A percentile compares a stretch with the other conserved stretches of the same genome.
These are phyloP conservation scores for Gadus chalcogrammus DNA, from an alignment of 2,113 vertebrate species.

Conservation along the genomic window DNA sequence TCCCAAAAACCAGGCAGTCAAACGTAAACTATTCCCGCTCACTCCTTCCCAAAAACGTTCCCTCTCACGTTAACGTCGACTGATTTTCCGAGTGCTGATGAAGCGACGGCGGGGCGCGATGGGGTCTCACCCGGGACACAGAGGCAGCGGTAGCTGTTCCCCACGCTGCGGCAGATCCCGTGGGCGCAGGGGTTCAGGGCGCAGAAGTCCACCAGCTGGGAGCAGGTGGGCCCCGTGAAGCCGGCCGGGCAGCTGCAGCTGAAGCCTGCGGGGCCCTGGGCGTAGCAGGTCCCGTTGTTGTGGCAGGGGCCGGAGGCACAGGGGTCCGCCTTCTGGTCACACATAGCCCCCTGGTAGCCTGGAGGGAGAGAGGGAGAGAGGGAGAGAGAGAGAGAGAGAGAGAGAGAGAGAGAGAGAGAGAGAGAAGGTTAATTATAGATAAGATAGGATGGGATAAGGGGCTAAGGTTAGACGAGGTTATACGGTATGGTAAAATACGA, in stretches of 20 bases:
- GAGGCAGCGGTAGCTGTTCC: conserved; percentile 95
- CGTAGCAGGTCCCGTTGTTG: conserved; percentile 89
- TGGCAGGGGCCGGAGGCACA: conserved; percentile 87
- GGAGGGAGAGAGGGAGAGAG: conserved; percentile 1
- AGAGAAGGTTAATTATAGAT: no score
- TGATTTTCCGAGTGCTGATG: no score
- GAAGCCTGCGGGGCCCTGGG: conserved; percentile 69
- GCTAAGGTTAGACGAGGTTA: no score
- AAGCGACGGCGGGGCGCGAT: neutral
- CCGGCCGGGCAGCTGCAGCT: conserved; percentile 87
- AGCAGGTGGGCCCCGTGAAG: conserved; percentile 88
- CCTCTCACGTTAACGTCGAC: no score
- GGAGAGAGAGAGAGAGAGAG: no score
- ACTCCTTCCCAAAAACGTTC: no score
- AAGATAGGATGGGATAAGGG: no score
- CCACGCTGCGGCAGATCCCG: conserved; percentile 89
- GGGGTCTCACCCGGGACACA: conserved; percentile 84
- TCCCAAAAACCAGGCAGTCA: no score
- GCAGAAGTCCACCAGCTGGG: conserved; percentile 93
- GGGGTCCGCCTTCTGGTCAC: conserved; percentile 88
- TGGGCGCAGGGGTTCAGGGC: conserved; percentile 94
- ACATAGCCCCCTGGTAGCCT: conserved; percentile 85
- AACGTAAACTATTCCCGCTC: no score
- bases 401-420: no score
- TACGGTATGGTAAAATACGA: no score